These are phyloP conservation scores for Contarinia nasturtii DNA, from an alignment of 1,140 invertebrate genomes.

Conservation along the genomic window DNA sequence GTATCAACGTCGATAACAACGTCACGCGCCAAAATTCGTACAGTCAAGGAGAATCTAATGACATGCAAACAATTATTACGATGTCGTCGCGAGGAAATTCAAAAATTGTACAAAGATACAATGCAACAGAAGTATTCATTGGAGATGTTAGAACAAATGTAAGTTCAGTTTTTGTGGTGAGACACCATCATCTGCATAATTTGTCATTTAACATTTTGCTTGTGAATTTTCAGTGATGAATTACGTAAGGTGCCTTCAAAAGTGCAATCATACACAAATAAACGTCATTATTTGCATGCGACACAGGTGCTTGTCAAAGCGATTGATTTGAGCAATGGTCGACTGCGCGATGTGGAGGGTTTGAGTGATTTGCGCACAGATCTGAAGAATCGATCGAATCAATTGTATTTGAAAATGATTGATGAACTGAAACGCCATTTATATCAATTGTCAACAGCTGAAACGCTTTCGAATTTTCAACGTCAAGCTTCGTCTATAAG, in stretches of 20 bases:
- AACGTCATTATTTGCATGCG: constrained; percentile 73
- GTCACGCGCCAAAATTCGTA: constrained; percentile 62
- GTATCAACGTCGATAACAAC: constrained; percentile 19
- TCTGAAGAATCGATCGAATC: constrained; percentile 49
- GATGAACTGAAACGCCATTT: constrained; percentile 56
- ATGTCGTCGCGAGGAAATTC: constrained; percentile 80
- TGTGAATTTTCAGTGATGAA: constrained; percentile 38
- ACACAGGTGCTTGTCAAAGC: constrained; percentile 59
- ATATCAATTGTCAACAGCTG: constrained; percentile 43
- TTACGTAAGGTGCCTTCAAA: constrained; percentile 58
- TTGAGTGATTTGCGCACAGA: constrained; percentile 56
- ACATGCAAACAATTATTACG: constrained; percentile 80
- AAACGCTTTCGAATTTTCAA: constrained; percentile 29
- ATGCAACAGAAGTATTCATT: constrained; percentile 83
- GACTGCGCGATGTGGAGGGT: constrained; percentile 59
- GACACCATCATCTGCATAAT: too few relatives aligned
- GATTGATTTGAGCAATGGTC: constrained; percentile 43
- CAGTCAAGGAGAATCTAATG: constrained; percentile 73
- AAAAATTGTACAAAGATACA: constrained; percentile 81
- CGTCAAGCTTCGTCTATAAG: constrained; percentile 34
- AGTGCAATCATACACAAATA: constrained; percentile 43
- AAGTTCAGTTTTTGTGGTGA: constrained; percentile 15
- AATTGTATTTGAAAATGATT: constrained; percentile 46
- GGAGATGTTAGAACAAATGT: constrained; percentile 77
- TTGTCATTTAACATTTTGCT: constrained; percentile 2